Evolutionary conservation across 2,888 invertebrate species (phyloP).

Genomic region (Caenorhabditis macrosperma): DNA sequence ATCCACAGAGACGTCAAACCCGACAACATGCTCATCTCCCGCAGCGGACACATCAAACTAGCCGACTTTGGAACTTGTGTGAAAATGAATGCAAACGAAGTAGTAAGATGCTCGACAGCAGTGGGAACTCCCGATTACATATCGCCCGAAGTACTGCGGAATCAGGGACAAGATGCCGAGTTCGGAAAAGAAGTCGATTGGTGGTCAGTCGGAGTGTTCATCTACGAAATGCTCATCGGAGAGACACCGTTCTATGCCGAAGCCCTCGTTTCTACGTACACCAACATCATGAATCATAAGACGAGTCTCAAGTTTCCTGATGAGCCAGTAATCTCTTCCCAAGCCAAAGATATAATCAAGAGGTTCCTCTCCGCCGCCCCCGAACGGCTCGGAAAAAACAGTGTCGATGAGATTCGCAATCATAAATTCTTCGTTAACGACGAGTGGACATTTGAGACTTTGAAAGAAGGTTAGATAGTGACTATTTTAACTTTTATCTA

Average conservation of each 20-base stretch:
- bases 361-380: slow-evolving; percentile 88
- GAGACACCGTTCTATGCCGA: slow-evolving; percentile 99
- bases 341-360: slow-evolving; percentile 81
- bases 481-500: too few relatives aligned
- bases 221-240: slow-evolving; percentile 96
- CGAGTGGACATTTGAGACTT: slow-evolving; percentile 97
- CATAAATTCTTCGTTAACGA: slow-evolving; percentile 97
- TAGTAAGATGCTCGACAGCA: slow-evolving; percentile 84
- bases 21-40: slow-evolving; percentile 82
- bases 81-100: slow-evolving; percentile 88
- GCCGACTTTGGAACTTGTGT: slow-evolving; percentile 99
- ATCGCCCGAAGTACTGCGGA: slow-evolving; percentile 97
- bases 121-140: slow-evolving; percentile 99
- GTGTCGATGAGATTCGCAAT: slow-evolving; percentile 93
- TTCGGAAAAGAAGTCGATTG: slow-evolving; percentile 92
- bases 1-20: slow-evolving; percentile 94
- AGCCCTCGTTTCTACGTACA: slow-evolving; percentile 96
- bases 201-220: slow-evolving; percentile 94
- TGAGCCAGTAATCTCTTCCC: slow-evolving; percentile 92
- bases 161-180: slow-evolving; percentile 94
- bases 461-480: slow-evolving; percentile 86
- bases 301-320: slow-evolving; percentile 93
- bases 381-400: slow-evolving; percentile 87
- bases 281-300: slow-evolving; percentile 99
- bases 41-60: slow-evolving; percentile 92